Conservation (phyloP, 2,888 invertebrate species). For the Lasioglossum vierecki region DNA sequence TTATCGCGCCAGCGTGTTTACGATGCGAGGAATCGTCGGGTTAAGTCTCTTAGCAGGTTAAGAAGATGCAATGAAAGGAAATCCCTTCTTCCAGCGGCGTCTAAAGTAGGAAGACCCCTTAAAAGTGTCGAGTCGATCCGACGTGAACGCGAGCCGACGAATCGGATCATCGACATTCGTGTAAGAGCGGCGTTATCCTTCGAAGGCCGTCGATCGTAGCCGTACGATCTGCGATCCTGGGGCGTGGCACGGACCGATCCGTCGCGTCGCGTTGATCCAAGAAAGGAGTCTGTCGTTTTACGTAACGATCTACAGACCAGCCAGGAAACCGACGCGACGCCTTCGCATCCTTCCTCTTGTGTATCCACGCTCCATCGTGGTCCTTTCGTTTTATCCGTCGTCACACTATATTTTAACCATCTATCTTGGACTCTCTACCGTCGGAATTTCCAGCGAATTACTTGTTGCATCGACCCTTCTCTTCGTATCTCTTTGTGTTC, state of each 20-base stretch:
- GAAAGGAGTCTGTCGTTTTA: conserved; percentile 68
- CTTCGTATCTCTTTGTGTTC: neutral
- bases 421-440: neutral
- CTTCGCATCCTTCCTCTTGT: conserved; percentile 53
- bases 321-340: conserved; percentile 49
- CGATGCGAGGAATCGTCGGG: neutral
- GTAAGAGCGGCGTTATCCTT: conserved; percentile 40
- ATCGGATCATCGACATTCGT: conserved; percentile 37
- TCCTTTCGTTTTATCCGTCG: conserved; percentile 13
- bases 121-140: conserved; percentile 1
- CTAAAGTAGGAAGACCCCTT: conserved; percentile 5
- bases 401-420: neutral
- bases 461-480: neutral
- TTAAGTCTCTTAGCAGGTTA: conserved; percentile 11
- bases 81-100: neutral
- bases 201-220: conserved; percentile 55
- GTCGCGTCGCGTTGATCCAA: conserved; percentile 37
- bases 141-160: neutral
- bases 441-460: neutral
- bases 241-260: conserved; percentile 63
- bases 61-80: conserved; percentile 12
- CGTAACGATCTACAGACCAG: conserved; percentile 63
- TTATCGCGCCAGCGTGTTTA: neutral
- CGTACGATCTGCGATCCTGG: conserved; percentile 50
- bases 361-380: conserved; percentile 59